Evolutionary conservation across 2,797 vertebrate genomes (phyloP).

Genomic region (Mormyrus hasselquistii): DNA sequence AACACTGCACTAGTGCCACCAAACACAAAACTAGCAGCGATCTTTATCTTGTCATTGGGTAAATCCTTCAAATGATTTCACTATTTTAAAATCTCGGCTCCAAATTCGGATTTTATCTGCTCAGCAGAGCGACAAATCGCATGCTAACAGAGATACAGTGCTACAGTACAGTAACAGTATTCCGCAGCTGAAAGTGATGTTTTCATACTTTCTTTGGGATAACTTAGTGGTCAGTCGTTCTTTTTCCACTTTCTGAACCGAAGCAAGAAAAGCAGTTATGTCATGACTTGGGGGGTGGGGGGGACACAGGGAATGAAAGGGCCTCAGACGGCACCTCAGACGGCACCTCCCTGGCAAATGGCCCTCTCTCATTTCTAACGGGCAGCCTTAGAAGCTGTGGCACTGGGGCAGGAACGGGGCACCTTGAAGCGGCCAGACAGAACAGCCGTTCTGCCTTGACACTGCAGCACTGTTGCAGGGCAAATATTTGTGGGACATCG

Average conservation of each 20-base stretch:
- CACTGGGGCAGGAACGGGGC: not conserved
- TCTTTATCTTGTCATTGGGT: not conserved
- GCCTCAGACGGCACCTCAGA: not conserved
- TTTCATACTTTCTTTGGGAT: not conserved
- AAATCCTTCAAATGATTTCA: not conserved
- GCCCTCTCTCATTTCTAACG: not conserved
- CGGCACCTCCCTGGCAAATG: not conserved
- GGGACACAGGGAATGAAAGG: not conserved
- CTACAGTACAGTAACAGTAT: not conserved
- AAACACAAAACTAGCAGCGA: not conserved
- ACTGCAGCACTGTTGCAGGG: conserved; percentile 37
- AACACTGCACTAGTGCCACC: not conserved
- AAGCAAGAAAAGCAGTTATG: conserved; percentile 3
- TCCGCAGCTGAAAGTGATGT: not conserved
- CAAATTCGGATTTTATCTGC: not conserved
- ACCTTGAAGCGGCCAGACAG: conserved; percentile 20
- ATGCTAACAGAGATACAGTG: not conserved
- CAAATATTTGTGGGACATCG: conserved; percentile 39
- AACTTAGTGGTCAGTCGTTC: not conserved
- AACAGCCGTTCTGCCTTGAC: conserved; percentile 29
- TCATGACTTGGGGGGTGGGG: not conserved
- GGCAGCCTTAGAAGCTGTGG: not conserved
- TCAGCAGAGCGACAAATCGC: not conserved
- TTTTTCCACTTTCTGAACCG: not conserved
- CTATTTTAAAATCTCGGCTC: not conserved